Percentiles rank a stretch among this genome's conserved stretches.
Conservation (phyloP, 2,888 invertebrate genomes). For the Drosophila mulleri region DNA sequence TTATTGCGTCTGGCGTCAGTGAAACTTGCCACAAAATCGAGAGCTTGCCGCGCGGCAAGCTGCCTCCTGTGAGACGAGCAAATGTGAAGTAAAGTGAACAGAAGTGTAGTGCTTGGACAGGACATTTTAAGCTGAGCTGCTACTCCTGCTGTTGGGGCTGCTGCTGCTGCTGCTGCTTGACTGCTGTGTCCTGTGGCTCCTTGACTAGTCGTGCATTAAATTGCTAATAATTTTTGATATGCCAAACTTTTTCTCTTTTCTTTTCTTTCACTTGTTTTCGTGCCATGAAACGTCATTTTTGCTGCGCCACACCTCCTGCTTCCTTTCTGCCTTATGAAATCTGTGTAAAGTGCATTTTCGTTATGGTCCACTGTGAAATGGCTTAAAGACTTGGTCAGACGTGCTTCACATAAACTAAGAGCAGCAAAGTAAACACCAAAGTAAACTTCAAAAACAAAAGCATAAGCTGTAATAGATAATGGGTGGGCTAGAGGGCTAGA, state of each 20-base stretch:
- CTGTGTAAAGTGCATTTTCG: constrained; percentile 51
- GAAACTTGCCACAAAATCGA: constrained; percentile 56
- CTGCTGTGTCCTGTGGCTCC: constrained; percentile 8
- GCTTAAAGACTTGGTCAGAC: constrained; percentile 52
- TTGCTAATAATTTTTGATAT: constrained; percentile 79
- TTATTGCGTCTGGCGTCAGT: constrained; percentile 68
- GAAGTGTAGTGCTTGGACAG: constrained; percentile 12
- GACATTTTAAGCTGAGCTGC: constrained; percentile 11
- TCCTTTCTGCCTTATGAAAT: constrained; percentile 25
- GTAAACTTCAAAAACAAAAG: constrained; percentile 48
- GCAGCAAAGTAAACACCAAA: constrained; percentile 54
- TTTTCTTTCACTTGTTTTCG: constrained; percentile 41
- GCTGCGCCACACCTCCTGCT: not conserved
- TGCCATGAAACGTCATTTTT: constrained; percentile 28
- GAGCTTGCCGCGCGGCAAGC: constrained; percentile 32
- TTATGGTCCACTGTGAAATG: constrained; percentile 31
- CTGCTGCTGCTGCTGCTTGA: not conserved
- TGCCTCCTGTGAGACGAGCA: constrained; percentile 12
- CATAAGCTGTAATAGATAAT: constrained; percentile 7
- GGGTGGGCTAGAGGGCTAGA: not conserved
- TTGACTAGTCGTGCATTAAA: constrained; percentile 79
- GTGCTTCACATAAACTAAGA: constrained; percentile 27
- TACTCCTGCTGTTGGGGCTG: not conserved
- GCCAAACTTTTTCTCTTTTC: constrained; percentile 48
- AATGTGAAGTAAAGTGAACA: constrained; percentile 20